Base-by-base conservation (phyloP, 2,888 invertebrate genomes). In the Opisthograptis luteolata region DNA sequence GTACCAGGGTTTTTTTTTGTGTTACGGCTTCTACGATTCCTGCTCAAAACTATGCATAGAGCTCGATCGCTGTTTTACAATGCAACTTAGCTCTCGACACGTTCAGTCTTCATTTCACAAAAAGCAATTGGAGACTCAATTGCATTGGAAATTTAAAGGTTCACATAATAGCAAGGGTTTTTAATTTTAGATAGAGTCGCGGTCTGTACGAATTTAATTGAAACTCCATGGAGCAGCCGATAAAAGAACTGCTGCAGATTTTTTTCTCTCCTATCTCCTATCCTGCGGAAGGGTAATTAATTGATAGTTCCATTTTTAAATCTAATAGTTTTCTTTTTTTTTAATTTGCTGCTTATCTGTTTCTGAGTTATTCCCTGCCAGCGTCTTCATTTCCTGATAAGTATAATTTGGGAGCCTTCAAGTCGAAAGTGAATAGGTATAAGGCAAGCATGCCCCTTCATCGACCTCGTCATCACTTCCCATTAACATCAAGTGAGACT, bases 81-180 rank as follows among this genome's bases (percentile, higher is more conserved):
- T 27, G 36, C 24, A 10, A 19, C 35, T 15, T 2, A 35, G 41
- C 46, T 49, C 47, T 57, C 49, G 50, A 55, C 69, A 70, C 68
- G 67, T 61, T 28, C 49, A 12, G 51, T 40, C 46, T 50, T 58
- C 56, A 57, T 66, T 60, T 39, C 57, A 37, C 41, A 37, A 57
- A 53, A 55, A 44, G 46, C 59, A 44, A 63, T 61, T 55, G 52
- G 39, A 43, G 57, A 53, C 40, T 58, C 47, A 34, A 52, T n/a
- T n/a, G n/a, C n/a, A 64, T 68, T 60, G 58, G 58, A 60, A 62
- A 58, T 55, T 54, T 28, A 47, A 58, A 59, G 47, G 34, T 32
- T 47, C 28, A n/a, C n/a, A n/a, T 43, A 25, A 25, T 35, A 5
- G 36, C 14, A 17, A 19, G 43, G 41, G 43, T 42, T 50, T 47